Percentiles rank a stretch among this genome's conserved stretches.
Evolutionary conservation across 2,113 vertebrate genomes (phyloP).

Genomic region (Bolborhynchus lineola): DNA sequence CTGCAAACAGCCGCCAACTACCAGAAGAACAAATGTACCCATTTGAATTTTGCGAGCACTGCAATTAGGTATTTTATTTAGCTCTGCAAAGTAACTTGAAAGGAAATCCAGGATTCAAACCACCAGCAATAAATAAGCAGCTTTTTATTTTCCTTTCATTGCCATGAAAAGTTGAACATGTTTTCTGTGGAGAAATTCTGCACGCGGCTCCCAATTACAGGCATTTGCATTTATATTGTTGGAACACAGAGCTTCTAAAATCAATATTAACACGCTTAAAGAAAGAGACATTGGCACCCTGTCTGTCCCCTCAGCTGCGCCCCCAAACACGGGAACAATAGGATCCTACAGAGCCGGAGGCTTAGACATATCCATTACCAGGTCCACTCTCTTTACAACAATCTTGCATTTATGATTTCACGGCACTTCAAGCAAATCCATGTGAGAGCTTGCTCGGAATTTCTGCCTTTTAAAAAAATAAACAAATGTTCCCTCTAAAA

Average conservation of each 20-base stretch:
- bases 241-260: constrained; percentile 59
- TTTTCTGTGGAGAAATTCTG: constrained; percentile 61
- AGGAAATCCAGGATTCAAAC: constrained; percentile 56
- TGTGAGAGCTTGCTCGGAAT: background rate
- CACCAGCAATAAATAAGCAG: constrained; percentile 29
- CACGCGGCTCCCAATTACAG: constrained; percentile 48
- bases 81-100: constrained; percentile 48
- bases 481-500: background rate
- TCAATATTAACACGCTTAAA: constrained; percentile 65
- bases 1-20: background rate
- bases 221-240: constrained; percentile 71
- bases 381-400: background rate
- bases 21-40: constrained; percentile 31
- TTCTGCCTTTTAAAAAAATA: background rate
- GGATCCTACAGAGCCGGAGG: constrained; percentile 8
- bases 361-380: constrained; percentile 16
- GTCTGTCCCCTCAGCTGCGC: constrained; percentile 33
- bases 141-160: constrained; percentile 60
- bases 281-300: constrained; percentile 35
- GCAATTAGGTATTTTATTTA: constrained; percentile 62
- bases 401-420: background rate
- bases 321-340: constrained; percentile 30
- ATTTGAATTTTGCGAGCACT: constrained; percentile 38
- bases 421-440: background rate
- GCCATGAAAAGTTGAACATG: constrained; percentile 52